A percentile compares a stretch with the other conserved stretches of the same genome.
Conservation (phyloP, 2,888 invertebrate genomes). For the Hofmannophila pseudospretella region DNA sequence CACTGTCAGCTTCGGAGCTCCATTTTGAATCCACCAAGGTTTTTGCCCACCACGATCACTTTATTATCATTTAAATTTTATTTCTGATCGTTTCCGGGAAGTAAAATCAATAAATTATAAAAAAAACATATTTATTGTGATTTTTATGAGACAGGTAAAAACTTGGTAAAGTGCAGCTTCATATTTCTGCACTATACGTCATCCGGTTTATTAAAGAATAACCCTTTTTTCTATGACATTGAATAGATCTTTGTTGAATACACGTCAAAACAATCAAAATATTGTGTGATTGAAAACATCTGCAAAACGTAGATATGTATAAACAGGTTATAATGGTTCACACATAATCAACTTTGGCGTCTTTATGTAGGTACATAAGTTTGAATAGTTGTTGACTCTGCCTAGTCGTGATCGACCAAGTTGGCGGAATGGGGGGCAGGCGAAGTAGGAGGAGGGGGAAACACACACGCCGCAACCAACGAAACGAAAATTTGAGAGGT, state of each 20-base stretch:
- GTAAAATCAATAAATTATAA: conserved; percentile 1
- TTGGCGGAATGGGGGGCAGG: conserved; percentile 52
- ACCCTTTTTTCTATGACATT: background rate
- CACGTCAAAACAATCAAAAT: background rate
- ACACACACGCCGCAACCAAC: conserved; percentile 61
- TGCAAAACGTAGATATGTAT: background rate
- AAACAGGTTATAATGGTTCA: background rate
- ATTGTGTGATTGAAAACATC: background rate
- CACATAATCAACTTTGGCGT: background rate
- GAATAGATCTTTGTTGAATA: background rate
- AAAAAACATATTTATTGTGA: no score
- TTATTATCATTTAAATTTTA: conserved; percentile 22
- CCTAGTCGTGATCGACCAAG: conserved; percentile 54
- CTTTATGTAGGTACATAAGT: background rate
- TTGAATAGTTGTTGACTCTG: conserved; percentile 25
- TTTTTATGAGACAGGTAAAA: background rate
- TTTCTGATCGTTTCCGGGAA: conserved; percentile 12
- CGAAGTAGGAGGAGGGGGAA: conserved; percentile 25
- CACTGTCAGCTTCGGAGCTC: background rate
- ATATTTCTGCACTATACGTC: conserved; percentile 30
- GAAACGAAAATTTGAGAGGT: conserved; percentile 77
- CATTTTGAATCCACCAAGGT: conserved; percentile 35
- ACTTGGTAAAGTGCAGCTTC: conserved; percentile 17
- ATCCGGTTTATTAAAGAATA: background rate
- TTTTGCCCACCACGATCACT: conserved; percentile 25